These are phyloP conservation scores for Drosophila carrolli DNA, from an alignment of 1,140 invertebrate genomes.

Conservation along the genomic window DNA sequence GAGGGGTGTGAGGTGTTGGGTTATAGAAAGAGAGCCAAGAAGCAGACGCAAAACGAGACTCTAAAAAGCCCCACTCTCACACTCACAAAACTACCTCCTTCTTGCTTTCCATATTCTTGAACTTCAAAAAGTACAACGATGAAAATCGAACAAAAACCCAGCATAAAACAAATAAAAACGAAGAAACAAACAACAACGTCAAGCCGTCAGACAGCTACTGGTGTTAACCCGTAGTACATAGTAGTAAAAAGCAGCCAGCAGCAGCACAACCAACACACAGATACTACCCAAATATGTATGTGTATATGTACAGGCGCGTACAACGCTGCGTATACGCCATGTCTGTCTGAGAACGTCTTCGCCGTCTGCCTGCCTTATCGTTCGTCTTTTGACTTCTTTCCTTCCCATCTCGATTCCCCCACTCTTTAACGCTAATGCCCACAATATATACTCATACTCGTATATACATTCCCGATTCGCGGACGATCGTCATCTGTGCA, in stretches of 20 bases:
- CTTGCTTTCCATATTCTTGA: slow-evolving; percentile 80
- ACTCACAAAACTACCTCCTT: slow-evolving; percentile 19
- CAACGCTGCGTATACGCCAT: slow-evolving; percentile 74
- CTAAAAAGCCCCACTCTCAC: slow-evolving; percentile 20
- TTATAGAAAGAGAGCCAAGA: slow-evolving; percentile 13
- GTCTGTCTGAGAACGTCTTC: slow-evolving; percentile 45
- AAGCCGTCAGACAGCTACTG: slow-evolving; percentile 81
- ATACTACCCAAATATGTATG: slow-evolving; percentile 14
- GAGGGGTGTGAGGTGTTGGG: neutral
- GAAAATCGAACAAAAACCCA: slow-evolving; percentile 70
- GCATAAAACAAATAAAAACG: slow-evolving; percentile 67
- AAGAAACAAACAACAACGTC: slow-evolving; percentile 53
- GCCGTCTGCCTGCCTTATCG: slow-evolving; percentile 46
- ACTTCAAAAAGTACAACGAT: slow-evolving; percentile 68
- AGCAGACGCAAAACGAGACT: slow-evolving; percentile 27
- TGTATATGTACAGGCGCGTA: slow-evolving; percentile 27
- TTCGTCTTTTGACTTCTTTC: slow-evolving; percentile 25
- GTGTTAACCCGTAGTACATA: slow-evolving; percentile 74
- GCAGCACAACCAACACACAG: slow-evolving; percentile 27
- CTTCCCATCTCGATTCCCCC: slow-evolving; percentile 6
- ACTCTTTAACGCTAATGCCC: slow-evolving; percentile 28
- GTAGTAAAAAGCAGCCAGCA: slow-evolving; percentile 44
- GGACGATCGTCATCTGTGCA: slow-evolving; percentile 44
- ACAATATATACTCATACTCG: slow-evolving; percentile 9
- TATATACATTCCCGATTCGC: slow-evolving; percentile 17